Conservation (phyloP, 2,797 vertebrate genomes). For the Peromyscus aztecus region DNA sequence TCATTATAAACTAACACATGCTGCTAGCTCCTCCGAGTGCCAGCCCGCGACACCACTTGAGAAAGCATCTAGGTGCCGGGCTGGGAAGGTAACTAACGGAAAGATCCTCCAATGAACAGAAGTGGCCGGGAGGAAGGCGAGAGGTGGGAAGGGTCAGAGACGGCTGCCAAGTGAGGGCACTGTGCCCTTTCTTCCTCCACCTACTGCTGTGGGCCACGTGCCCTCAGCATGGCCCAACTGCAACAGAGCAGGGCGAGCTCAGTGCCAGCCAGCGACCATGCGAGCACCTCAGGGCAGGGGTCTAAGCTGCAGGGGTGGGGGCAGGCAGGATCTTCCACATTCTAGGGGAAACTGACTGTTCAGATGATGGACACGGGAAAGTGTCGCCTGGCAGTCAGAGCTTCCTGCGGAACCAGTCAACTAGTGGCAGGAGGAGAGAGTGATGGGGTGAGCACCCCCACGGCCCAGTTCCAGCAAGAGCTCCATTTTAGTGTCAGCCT, state of each 20-base stretch:
- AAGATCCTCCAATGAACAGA: background rate
- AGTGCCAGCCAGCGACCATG: background rate
- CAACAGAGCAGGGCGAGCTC: background rate
- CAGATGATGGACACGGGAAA: background rate
- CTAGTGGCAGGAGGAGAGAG: background rate
- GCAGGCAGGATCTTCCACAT: background rate
- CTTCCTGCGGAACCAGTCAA: background rate
- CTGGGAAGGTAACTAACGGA: background rate
- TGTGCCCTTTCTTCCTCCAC: background rate
- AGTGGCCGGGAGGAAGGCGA: fast-evolving
- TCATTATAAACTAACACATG: background rate
- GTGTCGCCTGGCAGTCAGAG: background rate
- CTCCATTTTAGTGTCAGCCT: background rate
- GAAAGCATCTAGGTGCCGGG: background rate
- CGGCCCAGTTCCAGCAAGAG: background rate
- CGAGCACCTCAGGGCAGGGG: background rate
- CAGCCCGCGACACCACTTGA: background rate
- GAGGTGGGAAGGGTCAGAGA: background rate
- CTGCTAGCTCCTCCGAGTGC: background rate
- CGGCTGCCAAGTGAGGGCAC: background rate
- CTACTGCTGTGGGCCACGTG: background rate
- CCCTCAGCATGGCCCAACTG: background rate
- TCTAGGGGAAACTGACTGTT: background rate
- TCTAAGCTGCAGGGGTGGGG: background rate
- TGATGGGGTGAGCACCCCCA: background rate